These are phyloP conservation scores for Octomys mimax DNA, from an alignment of 2,797 vertebrate genomes.

Conservation along the genomic window DNA sequence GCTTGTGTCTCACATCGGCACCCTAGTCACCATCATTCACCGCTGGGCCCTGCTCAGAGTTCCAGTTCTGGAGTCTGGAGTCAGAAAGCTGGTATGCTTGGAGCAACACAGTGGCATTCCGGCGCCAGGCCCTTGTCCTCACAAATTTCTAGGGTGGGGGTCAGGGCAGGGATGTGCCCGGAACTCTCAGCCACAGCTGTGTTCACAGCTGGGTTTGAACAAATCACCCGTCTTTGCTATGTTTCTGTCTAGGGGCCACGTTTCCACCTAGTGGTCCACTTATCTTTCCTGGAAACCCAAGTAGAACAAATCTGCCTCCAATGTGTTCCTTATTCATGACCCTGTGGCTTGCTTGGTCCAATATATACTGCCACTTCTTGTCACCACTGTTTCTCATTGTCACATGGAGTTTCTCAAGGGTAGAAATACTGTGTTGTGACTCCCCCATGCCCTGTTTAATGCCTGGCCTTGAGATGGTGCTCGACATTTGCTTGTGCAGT, in stretches of 20 bases:
- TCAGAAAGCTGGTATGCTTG: neutral
- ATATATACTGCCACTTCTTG: neutral
- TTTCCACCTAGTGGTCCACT: neutral
- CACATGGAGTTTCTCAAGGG: neutral
- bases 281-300: neutral
- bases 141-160: neutral
- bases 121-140: neutral
- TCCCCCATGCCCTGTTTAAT: neutral
- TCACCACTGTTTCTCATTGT: neutral
- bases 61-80: neutral
- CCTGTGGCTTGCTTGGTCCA: neutral
- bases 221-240: neutral
- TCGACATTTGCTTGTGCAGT: neutral
- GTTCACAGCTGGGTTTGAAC: neutral
- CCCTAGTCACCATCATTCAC: neutral
- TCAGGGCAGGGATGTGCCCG: neutral
- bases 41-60: neutral
- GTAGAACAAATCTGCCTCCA: neutral
- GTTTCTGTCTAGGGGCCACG: neutral
- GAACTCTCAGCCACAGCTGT: neutral
- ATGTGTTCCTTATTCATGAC: neutral
- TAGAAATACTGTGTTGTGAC: neutral
- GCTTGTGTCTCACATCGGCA: neutral
- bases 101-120: neutral
- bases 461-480: constrained; percentile 26